These are phyloP conservation scores for Megalurothrips usitatus DNA, from an alignment of 2,888 invertebrate genomes.

Conservation along the genomic window DNA sequence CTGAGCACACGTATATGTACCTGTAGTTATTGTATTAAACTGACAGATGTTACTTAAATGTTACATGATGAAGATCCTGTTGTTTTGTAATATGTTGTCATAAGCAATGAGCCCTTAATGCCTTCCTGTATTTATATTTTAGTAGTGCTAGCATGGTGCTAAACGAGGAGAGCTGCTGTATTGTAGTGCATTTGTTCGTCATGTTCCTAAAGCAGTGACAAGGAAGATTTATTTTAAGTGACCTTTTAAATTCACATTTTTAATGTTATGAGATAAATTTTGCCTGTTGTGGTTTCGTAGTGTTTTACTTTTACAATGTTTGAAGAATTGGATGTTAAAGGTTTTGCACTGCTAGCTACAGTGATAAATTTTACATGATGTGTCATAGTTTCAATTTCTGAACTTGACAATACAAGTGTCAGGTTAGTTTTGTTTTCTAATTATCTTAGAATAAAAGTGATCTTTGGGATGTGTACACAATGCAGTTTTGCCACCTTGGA, in stretches of 20 bases:
- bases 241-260: background rate
- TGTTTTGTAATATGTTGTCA: background rate
- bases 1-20: background rate
- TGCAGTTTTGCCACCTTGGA: background rate
- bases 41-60: background rate
- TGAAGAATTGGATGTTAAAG: background rate
- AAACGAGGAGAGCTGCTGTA: background rate
- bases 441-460: background rate
- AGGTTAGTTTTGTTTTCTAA: background rate
- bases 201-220: background rate
- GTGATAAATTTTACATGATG: too few relatives aligned
- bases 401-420: too few relatives aligned
- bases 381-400: too few relatives aligned
- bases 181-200: background rate
- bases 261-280: background rate
- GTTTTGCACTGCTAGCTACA: too few relatives aligned
- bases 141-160: background rate
- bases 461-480: background rate
- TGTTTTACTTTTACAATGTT: background rate
- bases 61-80: background rate
- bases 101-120: background rate
- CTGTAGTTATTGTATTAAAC: background rate
- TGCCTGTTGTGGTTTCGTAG: background rate
- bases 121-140: background rate
- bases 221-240: background rate